phyloP scores from a whole-genome alignment of 2,797 vertebrate species.

The Spondyliosoma cantharus region DNA sequence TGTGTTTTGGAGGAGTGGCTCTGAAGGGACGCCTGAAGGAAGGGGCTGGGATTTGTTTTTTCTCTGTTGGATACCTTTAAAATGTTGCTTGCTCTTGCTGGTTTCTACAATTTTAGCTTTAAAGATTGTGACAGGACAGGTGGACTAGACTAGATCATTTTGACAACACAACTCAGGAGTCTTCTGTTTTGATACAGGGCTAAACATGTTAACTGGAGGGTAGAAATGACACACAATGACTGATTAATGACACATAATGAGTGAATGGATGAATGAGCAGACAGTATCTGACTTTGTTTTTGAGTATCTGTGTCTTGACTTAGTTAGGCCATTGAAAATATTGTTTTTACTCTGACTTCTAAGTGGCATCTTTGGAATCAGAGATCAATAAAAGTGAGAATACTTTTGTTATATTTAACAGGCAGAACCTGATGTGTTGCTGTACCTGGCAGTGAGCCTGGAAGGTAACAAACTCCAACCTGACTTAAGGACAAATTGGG shows the following conservation, averaged over 20 bases:
- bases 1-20: no score
- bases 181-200: neutral
- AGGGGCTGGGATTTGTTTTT: no score
- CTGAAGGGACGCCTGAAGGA: no score
- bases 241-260: neutral
- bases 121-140: neutral
- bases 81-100: neutral
- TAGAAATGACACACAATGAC: neutral
- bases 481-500: slow-evolving; percentile 35
- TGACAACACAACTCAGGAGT: no score
- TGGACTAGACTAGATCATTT: neutral
- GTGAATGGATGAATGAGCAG: neutral
- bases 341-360: slow-evolving; percentile 16
- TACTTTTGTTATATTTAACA: slow-evolving; percentile 17
- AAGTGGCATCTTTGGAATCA: slow-evolving; percentile 23
- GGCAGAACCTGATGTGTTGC: slow-evolving; percentile 13
- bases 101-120: no score
- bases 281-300: neutral
- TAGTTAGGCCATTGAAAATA: neutral
- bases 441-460: neutral
- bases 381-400: slow-evolving; percentile 42
- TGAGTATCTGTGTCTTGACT: neutral
- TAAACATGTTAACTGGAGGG: neutral
- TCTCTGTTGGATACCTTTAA: no score
- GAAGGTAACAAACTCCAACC: slow-evolving; percentile 16